These are phyloP conservation scores for Hiodon alosoides DNA, from an alignment of 2,113 vertebrate species.

Conservation along the genomic window DNA sequence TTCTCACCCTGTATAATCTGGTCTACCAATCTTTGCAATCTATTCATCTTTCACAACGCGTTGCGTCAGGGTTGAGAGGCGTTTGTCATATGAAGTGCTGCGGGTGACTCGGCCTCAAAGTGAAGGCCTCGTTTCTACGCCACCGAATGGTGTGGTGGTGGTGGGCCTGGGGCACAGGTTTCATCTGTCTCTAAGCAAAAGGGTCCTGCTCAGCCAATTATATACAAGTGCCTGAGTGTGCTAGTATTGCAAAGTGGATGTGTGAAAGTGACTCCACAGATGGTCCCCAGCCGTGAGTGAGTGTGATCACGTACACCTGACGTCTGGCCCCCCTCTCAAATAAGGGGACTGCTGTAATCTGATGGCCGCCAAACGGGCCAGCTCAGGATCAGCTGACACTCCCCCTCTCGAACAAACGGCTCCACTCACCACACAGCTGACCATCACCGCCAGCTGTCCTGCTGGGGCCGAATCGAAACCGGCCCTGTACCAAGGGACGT, in stretches of 20 bases:
- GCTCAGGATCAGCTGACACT: conserved; percentile 26
- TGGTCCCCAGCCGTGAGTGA: not conserved
- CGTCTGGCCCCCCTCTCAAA: conserved; percentile 23
- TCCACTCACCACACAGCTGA: conserved; percentile 23
- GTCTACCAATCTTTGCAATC: not conserved
- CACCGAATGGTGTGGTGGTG: too few species aligned
- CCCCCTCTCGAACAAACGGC: not conserved
- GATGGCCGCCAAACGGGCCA: not conserved
- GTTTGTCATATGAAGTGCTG: too few species aligned
- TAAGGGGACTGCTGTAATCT: not conserved
- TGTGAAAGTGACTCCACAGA: not conserved
- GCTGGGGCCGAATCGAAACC: not conserved
- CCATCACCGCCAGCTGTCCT: conserved; percentile 16
- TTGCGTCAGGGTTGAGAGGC: not conserved
- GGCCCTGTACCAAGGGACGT: not conserved
- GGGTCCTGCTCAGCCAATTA: too few species aligned
- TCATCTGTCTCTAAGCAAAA: not conserved
- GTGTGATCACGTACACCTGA: not conserved
- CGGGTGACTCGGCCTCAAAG: not conserved
- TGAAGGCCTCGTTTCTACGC: too few species aligned
- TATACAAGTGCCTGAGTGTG: not conserved
- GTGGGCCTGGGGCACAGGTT: not conserved
- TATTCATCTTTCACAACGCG: not conserved
- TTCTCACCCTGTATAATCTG: not conserved
- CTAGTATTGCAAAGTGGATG: not conserved